phyloP scores from a whole-genome alignment of 1,140 invertebrate species.

The Drosophila pachea region DNA sequence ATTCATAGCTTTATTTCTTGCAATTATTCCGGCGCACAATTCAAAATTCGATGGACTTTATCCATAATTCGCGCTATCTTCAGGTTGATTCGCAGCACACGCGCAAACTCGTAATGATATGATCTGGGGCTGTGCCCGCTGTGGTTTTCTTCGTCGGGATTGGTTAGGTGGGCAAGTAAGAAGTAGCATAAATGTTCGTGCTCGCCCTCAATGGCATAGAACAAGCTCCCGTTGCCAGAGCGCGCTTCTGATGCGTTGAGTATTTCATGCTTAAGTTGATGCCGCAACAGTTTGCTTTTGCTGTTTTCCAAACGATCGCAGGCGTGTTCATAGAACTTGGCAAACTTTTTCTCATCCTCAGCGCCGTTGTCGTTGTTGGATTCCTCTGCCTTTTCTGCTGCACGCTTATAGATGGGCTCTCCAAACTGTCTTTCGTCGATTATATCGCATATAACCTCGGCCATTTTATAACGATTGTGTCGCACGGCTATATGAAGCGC shows the following conservation, averaged over 20 bases:
- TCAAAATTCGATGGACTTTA: slow-evolving; percentile 56
- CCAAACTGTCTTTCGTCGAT: slow-evolving; percentile 58
- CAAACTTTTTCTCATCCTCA: slow-evolving; percentile 49
- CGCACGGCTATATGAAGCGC: slow-evolving; percentile 63
- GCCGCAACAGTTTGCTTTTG: slow-evolving; percentile 32
- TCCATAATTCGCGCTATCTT: slow-evolving; percentile 68
- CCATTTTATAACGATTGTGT: slow-evolving; percentile 57
- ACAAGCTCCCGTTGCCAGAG: slow-evolving; percentile 62
- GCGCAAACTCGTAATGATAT: slow-evolving; percentile 67
- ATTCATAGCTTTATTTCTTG: neutral
- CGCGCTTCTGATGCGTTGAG: slow-evolving; percentile 53
- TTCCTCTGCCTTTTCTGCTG: neutral
- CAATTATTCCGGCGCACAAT: slow-evolving; percentile 21
- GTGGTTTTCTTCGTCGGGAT: slow-evolving; percentile 65
- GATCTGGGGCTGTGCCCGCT: slow-evolving; percentile 66
- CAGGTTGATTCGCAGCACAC: slow-evolving; percentile 59
- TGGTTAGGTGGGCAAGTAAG: slow-evolving; percentile 63
- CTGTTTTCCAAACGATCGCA: slow-evolving; percentile 51
- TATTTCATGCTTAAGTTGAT: slow-evolving; percentile 49
- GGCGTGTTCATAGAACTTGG: slow-evolving; percentile 60
- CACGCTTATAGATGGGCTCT: slow-evolving; percentile 35
- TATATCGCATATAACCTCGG: slow-evolving; percentile 56
- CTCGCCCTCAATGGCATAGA: slow-evolving; percentile 67
- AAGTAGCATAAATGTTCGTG: slow-evolving; percentile 72
- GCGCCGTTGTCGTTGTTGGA: neutral